Conservation (phyloP, 2,888 invertebrate species). For the Chalcis sispes region DNA sequence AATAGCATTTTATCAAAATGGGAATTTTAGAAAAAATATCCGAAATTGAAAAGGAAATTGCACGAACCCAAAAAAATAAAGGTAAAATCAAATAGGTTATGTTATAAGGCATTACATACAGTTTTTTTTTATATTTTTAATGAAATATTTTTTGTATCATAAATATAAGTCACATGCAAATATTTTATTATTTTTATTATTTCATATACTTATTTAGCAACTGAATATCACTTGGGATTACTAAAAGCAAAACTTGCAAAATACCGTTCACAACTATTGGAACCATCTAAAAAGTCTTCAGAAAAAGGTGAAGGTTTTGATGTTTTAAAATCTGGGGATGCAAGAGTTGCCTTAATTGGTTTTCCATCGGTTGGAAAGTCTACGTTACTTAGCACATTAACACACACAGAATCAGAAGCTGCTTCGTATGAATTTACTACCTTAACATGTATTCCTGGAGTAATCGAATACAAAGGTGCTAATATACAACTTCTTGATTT, state of each 20-base stretch:
- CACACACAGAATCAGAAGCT: slow-evolving; percentile 97
- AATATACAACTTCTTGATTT: slow-evolving; percentile 98
- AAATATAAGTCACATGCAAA: no score
- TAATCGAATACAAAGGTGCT: slow-evolving; percentile 98
- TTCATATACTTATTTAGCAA: slow-evolving; percentile 87
- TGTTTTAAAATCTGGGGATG: slow-evolving; percentile 99
- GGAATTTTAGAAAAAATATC: slow-evolving; percentile 99
- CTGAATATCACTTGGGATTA: slow-evolving; percentile 98
- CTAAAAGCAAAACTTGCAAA: slow-evolving; percentile 98
- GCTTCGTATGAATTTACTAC: slow-evolving; percentile 99
- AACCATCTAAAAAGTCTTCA: slow-evolving; percentile 94
- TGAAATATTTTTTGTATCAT: no score
- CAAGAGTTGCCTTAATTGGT: slow-evolving; percentile 97
- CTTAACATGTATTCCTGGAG: slow-evolving; percentile 98
- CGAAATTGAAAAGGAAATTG: slow-evolving; percentile 99
- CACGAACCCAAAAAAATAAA: slow-evolving; percentile 99
- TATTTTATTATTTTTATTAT: no score
- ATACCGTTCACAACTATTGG: slow-evolving; percentile 94
- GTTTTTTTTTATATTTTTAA: neutral
- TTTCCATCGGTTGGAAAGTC: slow-evolving; percentile 99
- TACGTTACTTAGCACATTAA: slow-evolving; percentile 94
- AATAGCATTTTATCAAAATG: slow-evolving; percentile 79
- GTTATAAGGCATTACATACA: neutral
- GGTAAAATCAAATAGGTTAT: slow-evolving; percentile 78
- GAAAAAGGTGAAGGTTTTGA: slow-evolving; percentile 99